Evolutionary conservation across 2,888 invertebrate genomes (phyloP).

Genomic region (Netelia inedita): DNA sequence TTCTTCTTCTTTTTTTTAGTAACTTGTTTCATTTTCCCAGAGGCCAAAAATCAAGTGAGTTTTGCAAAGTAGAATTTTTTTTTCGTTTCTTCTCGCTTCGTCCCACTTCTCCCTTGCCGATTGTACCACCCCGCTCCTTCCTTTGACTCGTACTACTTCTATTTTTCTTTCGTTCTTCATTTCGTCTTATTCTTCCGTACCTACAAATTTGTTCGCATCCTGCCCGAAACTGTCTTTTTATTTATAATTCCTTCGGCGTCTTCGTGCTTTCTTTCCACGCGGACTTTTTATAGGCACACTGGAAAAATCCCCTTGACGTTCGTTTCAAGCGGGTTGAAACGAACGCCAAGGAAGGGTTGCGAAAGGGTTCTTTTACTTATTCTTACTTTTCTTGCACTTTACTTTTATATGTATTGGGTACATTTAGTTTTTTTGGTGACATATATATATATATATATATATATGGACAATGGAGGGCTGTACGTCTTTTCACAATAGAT

Average conservation of each 20-base stretch:
- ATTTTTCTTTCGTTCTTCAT: conserved; percentile 28
- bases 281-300: too few species aligned
- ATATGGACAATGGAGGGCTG: conserved; percentile 22
- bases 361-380: background rate
- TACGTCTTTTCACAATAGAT: conserved; percentile 50
- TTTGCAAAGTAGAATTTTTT: conserved; percentile 15
- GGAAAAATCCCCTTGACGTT: background rate
- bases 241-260: background rate
- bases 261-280: conserved; percentile 16
- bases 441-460: background rate
- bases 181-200: background rate
- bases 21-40: conserved; percentile 4
- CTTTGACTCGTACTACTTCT: background rate
- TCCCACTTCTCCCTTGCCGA: background rate
- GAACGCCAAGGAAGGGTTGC: too few species aligned
- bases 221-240: conserved; percentile 26
- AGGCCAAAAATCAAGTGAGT: conserved; percentile 35
- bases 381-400: background rate
- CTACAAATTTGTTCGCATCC: background rate
- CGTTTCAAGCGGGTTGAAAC: conserved; percentile 18
- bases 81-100: background rate
- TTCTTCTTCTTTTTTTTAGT: background rate
- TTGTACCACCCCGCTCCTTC: background rate
- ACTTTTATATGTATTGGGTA: background rate
- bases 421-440: background rate